Evolutionary conservation across 2,113 vertebrate genomes (phyloP).

Genomic region (Ceratotherium simum): DNA sequence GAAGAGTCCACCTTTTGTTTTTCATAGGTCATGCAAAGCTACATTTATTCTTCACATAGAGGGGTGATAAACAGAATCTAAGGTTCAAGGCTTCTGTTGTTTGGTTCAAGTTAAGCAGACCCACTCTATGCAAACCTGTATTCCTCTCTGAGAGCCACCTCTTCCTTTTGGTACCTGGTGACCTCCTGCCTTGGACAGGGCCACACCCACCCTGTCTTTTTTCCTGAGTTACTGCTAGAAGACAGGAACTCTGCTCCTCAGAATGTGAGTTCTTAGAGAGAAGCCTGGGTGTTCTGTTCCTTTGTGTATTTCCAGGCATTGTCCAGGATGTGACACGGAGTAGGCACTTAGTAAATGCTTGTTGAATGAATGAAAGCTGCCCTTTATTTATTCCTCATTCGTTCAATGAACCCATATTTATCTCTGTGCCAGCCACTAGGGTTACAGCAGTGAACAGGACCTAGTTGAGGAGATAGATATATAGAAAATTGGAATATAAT

Average conservation of each 20-base stretch:
- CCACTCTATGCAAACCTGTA: not conserved
- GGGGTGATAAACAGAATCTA: not conserved
- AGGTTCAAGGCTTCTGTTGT: not conserved
- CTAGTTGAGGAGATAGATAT: not conserved
- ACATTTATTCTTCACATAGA: not conserved
- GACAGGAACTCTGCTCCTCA: not conserved
- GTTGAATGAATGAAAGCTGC: not conserved
- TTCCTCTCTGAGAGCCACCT: not conserved
- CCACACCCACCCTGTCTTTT: not conserved
- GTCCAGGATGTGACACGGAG: not conserved
- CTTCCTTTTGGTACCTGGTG: slow-evolving; percentile 36
- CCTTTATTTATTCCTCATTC: not conserved
- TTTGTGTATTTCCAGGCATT: not conserved
- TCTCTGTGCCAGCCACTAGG: not conserved
- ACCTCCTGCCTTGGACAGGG: not conserved
- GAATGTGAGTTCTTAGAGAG: not conserved
- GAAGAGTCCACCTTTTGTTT: not conserved
- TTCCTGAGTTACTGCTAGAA: not conserved
- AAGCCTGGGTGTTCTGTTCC: not conserved
- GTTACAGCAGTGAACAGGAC: not conserved
- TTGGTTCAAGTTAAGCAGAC: slow-evolving; percentile 48
- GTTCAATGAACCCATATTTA: not conserved
- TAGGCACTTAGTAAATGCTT: not conserved
- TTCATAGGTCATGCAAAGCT: not conserved
- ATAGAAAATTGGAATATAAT: not conserved